Conservation (phyloP, 2,113 vertebrate genomes). For the Carlito syrichta region DNA sequence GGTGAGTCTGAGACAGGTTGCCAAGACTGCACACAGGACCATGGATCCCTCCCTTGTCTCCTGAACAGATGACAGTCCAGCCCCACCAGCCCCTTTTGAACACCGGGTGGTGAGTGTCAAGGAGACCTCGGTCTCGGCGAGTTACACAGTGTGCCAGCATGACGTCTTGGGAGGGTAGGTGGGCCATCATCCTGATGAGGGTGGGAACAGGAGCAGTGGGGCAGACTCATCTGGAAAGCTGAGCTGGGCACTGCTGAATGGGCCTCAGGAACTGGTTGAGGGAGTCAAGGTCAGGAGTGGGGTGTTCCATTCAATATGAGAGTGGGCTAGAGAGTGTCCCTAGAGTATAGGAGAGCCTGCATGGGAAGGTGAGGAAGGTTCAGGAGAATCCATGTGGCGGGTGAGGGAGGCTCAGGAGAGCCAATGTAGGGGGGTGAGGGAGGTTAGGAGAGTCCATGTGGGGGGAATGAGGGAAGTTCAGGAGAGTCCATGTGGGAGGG, state of each 20-base stretch:
- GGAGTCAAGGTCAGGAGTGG: background rate
- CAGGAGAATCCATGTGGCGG: background rate
- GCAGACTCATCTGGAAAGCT: background rate
- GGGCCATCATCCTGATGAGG: background rate
- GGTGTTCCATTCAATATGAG: fast-evolving
- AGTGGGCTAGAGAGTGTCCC: too few species aligned
- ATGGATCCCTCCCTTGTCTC: background rate
- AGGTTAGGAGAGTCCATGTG: background rate
- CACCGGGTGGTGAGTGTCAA: constrained; percentile 89
- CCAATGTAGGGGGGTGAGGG: background rate
- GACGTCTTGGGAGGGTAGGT: constrained; percentile 91
- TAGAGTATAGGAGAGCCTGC: background rate
- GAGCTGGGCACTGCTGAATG: too few species aligned
- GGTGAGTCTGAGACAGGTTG: background rate
- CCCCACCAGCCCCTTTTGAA: constrained; percentile 89
- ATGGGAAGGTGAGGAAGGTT: background rate
- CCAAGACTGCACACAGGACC: background rate
- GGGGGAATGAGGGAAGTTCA: background rate
- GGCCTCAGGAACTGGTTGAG: background rate
- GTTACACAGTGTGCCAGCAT: constrained; percentile 83
- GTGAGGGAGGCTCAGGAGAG: background rate
- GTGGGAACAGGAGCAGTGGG: background rate
- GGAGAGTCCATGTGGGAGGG: too few species aligned
- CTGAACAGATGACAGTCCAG: constrained; percentile 87
- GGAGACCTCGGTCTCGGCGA: constrained; percentile 78